A percentile compares a stretch with the other conserved stretches of the same genome.
These are phyloP conservation scores for Noctua comes DNA, from an alignment of 2,888 invertebrate species.

Conservation along the genomic window DNA sequence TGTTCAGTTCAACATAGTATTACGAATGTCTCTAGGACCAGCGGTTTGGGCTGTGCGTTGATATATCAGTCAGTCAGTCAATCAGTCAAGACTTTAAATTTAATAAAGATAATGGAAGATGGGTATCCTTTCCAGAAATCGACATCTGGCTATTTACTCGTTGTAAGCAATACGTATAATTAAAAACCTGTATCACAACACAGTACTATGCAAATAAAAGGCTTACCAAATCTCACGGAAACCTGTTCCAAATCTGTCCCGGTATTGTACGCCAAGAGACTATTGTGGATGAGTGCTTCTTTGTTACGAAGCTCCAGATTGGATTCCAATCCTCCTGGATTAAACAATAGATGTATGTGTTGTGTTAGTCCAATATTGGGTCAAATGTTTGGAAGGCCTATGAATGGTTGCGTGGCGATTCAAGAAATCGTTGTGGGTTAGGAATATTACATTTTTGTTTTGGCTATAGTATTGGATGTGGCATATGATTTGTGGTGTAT, in stretches of 20 bases:
- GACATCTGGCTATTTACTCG: not conserved
- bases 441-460: conserved; percentile 19
- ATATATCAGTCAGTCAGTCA: no score
- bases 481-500: not conserved
- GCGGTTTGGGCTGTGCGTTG: no score
- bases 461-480: not conserved
- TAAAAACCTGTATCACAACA: not conserved
- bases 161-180: conserved; percentile 5
- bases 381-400: conserved; percentile 26
- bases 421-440: not conserved
- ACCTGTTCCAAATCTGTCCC: conserved; percentile 23
- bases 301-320: conserved; percentile 54
- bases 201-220: conserved; percentile 42
- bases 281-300: conserved; percentile 46
- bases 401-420: conserved; percentile 5
- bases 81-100: no score
- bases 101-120: not conserved
- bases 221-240: conserved; percentile 28
- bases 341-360: conserved; percentile 33
- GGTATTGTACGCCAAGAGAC: conserved; percentile 42
- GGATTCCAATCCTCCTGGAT: conserved; percentile 50
- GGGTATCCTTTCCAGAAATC: not conserved
- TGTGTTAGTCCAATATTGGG: conserved; percentile 32
- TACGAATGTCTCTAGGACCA: no score
- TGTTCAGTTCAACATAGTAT: not conserved